Conservation (phyloP, 2,797 vertebrate species). For the Pseudopleuronectes americanus region DNA sequence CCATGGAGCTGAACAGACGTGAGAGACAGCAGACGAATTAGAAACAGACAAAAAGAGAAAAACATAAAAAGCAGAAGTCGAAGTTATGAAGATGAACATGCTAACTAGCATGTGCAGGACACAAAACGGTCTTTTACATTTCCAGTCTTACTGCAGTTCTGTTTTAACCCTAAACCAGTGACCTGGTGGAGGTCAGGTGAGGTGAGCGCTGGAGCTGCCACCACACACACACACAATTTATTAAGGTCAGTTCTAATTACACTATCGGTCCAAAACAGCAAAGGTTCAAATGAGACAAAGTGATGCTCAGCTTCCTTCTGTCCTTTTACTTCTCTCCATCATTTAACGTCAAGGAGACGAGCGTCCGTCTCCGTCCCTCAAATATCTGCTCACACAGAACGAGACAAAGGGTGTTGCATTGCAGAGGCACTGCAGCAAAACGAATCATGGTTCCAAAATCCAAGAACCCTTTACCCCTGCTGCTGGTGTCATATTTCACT, state of each 20-base stretch:
- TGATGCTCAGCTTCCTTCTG: neutral
- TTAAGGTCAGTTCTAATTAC: constrained; percentile 8
- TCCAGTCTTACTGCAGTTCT: too few species aligned
- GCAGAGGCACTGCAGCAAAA: constrained; percentile 81
- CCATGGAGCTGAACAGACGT: constrained; percentile 52
- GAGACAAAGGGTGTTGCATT: constrained; percentile 77
- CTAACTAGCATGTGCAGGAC: too few species aligned
- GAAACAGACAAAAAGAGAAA: neutral
- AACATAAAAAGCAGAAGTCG: too few species aligned
- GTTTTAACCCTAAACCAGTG: neutral
- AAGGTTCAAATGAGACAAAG: neutral
- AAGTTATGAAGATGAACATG: too few species aligned
- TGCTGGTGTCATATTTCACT: constrained; percentile 47
- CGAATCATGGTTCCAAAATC: constrained; percentile 67
- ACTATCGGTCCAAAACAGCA: constrained; percentile 15
- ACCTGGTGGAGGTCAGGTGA: constrained; percentile 21
- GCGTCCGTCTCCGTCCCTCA: constrained; percentile 37
- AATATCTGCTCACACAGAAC: constrained; percentile 62
- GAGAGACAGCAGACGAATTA: neutral
- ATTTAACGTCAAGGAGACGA: constrained; percentile 34
- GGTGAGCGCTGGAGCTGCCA: neutral
- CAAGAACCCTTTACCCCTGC: constrained; percentile 50
- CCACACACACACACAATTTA: neutral
- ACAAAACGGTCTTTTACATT: too few species aligned
- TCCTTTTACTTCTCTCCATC: constrained; percentile 16